Evolutionary conservation across 2,113 vertebrate genomes (phyloP), one percentile per base, ranked within the genome.

Genomic region (Meriones unguiculatus): DNA sequence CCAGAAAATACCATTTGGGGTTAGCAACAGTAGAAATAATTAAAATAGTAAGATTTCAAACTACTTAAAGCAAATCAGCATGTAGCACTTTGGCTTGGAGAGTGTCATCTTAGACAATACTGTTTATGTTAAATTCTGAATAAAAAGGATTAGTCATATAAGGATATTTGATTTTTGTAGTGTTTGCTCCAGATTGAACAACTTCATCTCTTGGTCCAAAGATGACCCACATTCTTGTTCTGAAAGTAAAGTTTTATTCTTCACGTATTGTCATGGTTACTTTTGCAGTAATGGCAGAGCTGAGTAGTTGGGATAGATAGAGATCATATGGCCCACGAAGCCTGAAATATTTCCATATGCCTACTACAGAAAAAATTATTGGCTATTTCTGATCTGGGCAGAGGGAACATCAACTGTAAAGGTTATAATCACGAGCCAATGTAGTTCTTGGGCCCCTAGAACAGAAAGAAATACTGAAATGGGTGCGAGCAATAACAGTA

Each of bases 221-320:
- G 93, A 41, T 41, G 12, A 65, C n/a, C 24, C 25, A 87, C 8
- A 84, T 3, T 24, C 77, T 89, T 25, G 80, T 93, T 95, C 90
- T 96, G 46, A 94, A 93, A 91, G 93, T 92, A 94, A 89, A 91
- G 14, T 88, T 96, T 95, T 64, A 90, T 82, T 96, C 22, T 89
- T 97, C 94, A 76, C 69, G 4, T 72, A 87, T 90, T 87, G 18
- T 92, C 97, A 59, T 90, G 69, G 11, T 65, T 95, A 38, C 28
- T 87, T 93, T 93, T 94, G 52, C 38, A 46, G 28, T 96, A 90
- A 59, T 35, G 25, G 46, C 8, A 92, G 76, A 90, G 65, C 20
- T 89, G 46, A 88, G 59, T 76, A 87, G n/a, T 76, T 95, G 69
- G 12, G 38, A 93, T 38, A 89, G 38, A 93, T 38, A 89, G 84